Evolutionary conservation across 1,140 invertebrate species (phyloP), one percentile per base, ranked within the genome.

Genomic region (Drosophila nikananu): DNA sequence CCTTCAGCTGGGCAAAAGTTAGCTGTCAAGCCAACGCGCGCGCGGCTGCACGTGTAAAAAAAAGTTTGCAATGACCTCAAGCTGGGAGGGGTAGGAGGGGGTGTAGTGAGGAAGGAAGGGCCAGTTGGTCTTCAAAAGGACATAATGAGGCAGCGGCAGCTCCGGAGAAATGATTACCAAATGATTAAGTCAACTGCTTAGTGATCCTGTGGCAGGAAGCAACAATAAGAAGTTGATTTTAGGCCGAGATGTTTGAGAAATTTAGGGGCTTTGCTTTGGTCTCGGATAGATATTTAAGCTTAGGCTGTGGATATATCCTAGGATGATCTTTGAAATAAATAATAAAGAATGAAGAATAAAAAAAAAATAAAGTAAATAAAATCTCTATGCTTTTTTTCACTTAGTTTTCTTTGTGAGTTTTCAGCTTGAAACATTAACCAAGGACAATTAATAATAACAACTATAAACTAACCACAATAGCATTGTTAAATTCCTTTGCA

Each of bases 1-100:
- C 21, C 41, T 27, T 19, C n/a, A 17, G 9, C 30, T 41, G 41
- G 46, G n/a, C 17, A 64, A 86, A 83, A 89, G 66, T 87, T 87
- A 66, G 54, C 82, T 86, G 82, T 78, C 77, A 81, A 74, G 59
- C 67, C 64, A 66, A 60, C 61, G 73, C 32, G 52, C 8, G 27
- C 27, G 27, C 6, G 19, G 6, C 17, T 60, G 77, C 73, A 84
- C 82, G 82, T 84, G 77, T 74, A 61, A 61, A 75, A 10, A 72
- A 55, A 84, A 82, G 70, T 59, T 77, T 68, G 10, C 27, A 58
- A 77, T 76, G 73, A 65, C 60, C 71, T 58, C 32, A 23, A 55
- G 30, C n/a, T 21, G 7, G 2, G 17, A n/a, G 21, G 9, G 19
- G 2, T 2, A 25, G 42, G 12, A 4, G 13, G 13, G 8, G 7